Percentiles rank a stretch among this genome's conserved stretches.
Evolutionary conservation across 37 sponge, comb jelly and placozoan genomes (phyloP).

Genomic region (Amphimedon queenslandica): DNA sequence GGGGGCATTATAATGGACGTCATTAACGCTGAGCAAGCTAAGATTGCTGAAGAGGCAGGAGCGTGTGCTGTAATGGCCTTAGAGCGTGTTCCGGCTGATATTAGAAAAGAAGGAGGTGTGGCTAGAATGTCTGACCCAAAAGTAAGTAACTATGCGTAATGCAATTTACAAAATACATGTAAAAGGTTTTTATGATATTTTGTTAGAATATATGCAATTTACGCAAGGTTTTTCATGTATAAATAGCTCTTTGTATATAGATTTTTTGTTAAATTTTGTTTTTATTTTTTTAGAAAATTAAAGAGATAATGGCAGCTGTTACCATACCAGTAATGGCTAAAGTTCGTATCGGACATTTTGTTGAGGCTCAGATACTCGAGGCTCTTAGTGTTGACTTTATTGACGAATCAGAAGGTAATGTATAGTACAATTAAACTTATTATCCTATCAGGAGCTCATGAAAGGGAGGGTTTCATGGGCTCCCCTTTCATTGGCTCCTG

Average conservation of each 20-base stretch:
- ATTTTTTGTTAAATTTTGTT: neutral
- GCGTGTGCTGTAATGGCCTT: slow-evolving; percentile 84
- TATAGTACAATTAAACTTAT: no score
- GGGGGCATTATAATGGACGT: slow-evolving; percentile 90
- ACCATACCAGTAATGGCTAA: slow-evolving; percentile 91
- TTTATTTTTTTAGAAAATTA: slow-evolving; percentile 40
- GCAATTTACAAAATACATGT: no score
- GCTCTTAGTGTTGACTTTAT: slow-evolving; percentile 66
- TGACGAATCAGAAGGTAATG: slow-evolving; percentile 82
- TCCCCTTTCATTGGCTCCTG: no score
- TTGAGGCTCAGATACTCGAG: slow-evolving; percentile 81
- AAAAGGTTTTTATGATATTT: no score
- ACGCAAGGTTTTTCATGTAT: no score
- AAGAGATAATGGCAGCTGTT: slow-evolving; percentile 62
- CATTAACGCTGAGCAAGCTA: slow-evolving; percentile 63
- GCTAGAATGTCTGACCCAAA: slow-evolving; percentile 79
- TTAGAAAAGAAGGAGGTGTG: slow-evolving; percentile 75
- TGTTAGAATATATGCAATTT: no score
- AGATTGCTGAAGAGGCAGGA: slow-evolving; percentile 79
- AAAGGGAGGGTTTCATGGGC: no score
- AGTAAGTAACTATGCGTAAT: slow-evolving; percentile 14
- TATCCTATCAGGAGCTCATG: no score
- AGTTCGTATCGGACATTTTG: slow-evolving; percentile 80
- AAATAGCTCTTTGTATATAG: neutral
- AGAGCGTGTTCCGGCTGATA: slow-evolving; percentile 80